These are phyloP conservation scores for Drosophila atripex DNA, from an alignment of 2,888 invertebrate genomes.

Conservation along the genomic window DNA sequence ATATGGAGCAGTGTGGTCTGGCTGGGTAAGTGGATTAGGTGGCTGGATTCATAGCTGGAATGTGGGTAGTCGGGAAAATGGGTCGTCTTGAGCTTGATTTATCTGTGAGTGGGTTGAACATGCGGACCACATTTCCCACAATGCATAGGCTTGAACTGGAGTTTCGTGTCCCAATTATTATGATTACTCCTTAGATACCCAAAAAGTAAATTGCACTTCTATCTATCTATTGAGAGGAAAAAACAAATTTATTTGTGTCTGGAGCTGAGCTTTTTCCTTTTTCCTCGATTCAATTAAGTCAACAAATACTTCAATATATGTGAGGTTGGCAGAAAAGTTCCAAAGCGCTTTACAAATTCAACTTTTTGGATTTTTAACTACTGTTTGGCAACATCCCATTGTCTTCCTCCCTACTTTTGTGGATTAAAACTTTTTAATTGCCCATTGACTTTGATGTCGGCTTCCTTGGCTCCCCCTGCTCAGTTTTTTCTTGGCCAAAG, in stretches of 20 bases:
- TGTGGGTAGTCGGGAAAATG: slow-evolving; percentile 26
- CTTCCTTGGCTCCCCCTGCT: slow-evolving; percentile 29
- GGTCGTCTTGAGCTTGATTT: slow-evolving; percentile 38
- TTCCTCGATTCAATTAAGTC: slow-evolving; percentile 47
- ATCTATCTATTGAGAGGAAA: not conserved
- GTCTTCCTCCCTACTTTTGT: slow-evolving; percentile 10
- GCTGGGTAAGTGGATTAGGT: slow-evolving; percentile 32
- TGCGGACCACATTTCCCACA: slow-evolving; percentile 1
- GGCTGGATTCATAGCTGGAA: slow-evolving; percentile 13
- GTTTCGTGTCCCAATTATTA: slow-evolving; percentile 9
- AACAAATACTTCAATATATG: slow-evolving; percentile 10
- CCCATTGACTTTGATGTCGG: slow-evolving; percentile 50
- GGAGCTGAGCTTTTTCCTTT: slow-evolving; percentile 2
- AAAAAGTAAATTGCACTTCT: slow-evolving; percentile 14
- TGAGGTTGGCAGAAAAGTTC: slow-evolving; percentile 46
- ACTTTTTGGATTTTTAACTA: slow-evolving; percentile 38
- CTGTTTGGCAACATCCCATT: slow-evolving; percentile 5
- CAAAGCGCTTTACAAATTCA: slow-evolving; percentile 47
- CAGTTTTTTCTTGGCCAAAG: slow-evolving; percentile 30
- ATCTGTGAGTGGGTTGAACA: slow-evolving; percentile 21
- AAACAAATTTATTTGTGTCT: not conserved
- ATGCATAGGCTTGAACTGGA: slow-evolving; percentile 3
- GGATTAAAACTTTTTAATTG: slow-evolving; percentile 69
- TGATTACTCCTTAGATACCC: slow-evolving; percentile 8
- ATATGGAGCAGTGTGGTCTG: slow-evolving; percentile 25